phyloP scores from a whole-genome alignment of 2,888 invertebrate genomes.

The Xanthostigma xanthostigma region DNA sequence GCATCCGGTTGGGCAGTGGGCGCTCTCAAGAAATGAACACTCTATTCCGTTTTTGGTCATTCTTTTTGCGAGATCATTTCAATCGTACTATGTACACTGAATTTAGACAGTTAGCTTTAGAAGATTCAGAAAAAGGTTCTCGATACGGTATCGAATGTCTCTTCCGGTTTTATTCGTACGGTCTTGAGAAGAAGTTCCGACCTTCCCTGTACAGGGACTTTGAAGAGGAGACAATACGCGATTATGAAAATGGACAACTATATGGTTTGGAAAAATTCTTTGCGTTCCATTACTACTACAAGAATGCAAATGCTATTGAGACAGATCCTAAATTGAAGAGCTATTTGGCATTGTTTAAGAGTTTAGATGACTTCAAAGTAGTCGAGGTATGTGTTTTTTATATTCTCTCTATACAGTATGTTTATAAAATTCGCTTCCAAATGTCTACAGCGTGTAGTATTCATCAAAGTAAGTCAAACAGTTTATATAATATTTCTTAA shows the following conservation, averaged over 20 bases:
- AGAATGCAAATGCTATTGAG: constrained; percentile 56
- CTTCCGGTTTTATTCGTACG: constrained; percentile 96
- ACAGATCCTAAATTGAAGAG: constrained; percentile 59
- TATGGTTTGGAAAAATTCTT: constrained; percentile 99
- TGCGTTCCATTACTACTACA: constrained; percentile 96
- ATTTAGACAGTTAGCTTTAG: constrained; percentile 80
- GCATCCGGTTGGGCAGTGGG: constrained; percentile 83
- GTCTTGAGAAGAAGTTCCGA: constrained; percentile 89
- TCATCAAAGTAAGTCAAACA: no score
- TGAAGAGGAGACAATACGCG: constrained; percentile 79
- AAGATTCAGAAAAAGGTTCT: constrained; percentile 83
- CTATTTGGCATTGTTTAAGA: constrained; percentile 64
- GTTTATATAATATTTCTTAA: no score
- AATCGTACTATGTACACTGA: constrained; percentile 97
- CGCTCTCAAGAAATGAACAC: constrained; percentile 99
- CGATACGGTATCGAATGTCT: constrained; percentile 74
- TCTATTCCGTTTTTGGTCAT: constrained; percentile 98
- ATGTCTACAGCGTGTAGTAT: no score
- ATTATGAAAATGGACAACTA: constrained; percentile 84
- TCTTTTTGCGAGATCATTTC: constrained; percentile 95
- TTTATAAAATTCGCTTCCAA: no score
- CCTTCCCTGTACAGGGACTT: constrained; percentile 93
- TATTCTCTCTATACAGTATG: background rate
- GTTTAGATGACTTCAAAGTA: constrained; percentile 79
- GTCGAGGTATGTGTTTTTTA: constrained; percentile 39